Conservation (phyloP, 2,113 vertebrate species). For the Notechis scutatus region DNA sequence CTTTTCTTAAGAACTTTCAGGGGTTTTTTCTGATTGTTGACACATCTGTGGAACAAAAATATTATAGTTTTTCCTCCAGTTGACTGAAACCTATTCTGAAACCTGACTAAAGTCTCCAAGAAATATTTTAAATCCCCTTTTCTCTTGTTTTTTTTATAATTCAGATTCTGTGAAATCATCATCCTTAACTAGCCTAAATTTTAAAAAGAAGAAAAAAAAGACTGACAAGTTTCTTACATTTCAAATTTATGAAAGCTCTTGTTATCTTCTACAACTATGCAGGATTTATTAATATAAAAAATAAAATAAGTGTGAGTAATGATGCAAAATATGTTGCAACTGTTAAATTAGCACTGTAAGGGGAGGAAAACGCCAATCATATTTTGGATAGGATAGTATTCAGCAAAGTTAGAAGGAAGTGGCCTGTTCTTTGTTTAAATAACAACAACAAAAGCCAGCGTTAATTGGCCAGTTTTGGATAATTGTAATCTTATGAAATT, state of each 20-base stretch:
- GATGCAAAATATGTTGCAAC: constrained; percentile 48
- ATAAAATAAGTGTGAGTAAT: constrained; percentile 49
- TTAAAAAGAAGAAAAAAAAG: neutral
- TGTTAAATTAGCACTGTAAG: constrained; percentile 48
- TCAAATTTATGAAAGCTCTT: neutral
- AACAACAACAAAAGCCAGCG: constrained; percentile 26
- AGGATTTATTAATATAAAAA: neutral
- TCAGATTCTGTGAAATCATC: constrained; percentile 48
- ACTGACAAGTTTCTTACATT: constrained; percentile 43
- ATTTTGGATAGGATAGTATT: constrained; percentile 44
- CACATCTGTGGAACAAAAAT: constrained; percentile 36
- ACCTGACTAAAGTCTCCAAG: constrained; percentile 51
- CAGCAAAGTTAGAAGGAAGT: constrained; percentile 50
- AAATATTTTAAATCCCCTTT: constrained; percentile 53
- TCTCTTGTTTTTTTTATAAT: constrained; percentile 36
- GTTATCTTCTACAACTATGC: neutral
- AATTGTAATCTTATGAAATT: constrained; percentile 44
- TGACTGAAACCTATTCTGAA: constrained; percentile 54
- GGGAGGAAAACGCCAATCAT: constrained; percentile 23
- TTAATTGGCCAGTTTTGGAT: constrained; percentile 34
- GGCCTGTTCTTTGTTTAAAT: constrained; percentile 31
- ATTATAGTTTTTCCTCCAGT: constrained; percentile 45
- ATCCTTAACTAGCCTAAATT: neutral
- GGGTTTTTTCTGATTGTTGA: constrained; percentile 34
- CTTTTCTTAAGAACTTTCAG: constrained; percentile 50